These are phyloP conservation scores for Phymatocera aterrima DNA, from an alignment of 2,888 invertebrate genomes.

Conservation along the genomic window DNA sequence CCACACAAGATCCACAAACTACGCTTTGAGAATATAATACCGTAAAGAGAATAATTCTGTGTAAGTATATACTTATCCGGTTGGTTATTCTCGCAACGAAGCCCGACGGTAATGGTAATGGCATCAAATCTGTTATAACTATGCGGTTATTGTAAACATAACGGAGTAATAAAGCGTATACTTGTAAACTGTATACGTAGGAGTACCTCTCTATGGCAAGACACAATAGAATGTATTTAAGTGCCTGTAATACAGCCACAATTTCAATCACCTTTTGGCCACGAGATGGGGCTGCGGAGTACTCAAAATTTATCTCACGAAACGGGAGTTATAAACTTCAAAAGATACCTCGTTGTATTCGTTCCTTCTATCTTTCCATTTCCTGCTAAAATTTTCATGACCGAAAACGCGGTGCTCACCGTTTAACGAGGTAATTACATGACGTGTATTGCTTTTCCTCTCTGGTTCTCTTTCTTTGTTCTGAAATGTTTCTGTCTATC, in stretches of 20 bases:
- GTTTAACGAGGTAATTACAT: conserved; percentile 20
- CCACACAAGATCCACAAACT: conserved; percentile 30
- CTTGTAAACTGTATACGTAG: conserved; percentile 3
- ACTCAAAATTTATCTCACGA: conserved; percentile 15
- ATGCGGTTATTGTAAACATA: conserved; percentile 43
- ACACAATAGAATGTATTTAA: conserved; percentile 32
- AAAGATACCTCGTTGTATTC: neutral
- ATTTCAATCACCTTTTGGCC: conserved; percentile 37
- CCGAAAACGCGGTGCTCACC: neutral
- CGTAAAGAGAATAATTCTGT: conserved; percentile 31
- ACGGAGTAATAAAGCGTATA: conserved; percentile 41
- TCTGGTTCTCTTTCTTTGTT: no score
- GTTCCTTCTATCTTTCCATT: neutral
- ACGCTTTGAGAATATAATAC: conserved; percentile 29
- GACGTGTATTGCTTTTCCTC: neutral
- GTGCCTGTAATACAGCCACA: conserved; percentile 4
- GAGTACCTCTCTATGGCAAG: neutral
- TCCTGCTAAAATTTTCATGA: neutral
- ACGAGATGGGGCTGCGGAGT: conserved; percentile 12
- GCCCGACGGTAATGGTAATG: conserved; percentile 39
- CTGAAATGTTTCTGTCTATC: no score
- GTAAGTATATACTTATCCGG: conserved; percentile 23
- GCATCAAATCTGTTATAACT: conserved; percentile 43
- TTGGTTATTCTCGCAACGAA: conserved; percentile 15
- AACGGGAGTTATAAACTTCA: conserved; percentile 29